Evolutionary conservation across 53 echinoderm and acorn worm species (phyloP).

Genomic region (Arbacia lixula): DNA sequence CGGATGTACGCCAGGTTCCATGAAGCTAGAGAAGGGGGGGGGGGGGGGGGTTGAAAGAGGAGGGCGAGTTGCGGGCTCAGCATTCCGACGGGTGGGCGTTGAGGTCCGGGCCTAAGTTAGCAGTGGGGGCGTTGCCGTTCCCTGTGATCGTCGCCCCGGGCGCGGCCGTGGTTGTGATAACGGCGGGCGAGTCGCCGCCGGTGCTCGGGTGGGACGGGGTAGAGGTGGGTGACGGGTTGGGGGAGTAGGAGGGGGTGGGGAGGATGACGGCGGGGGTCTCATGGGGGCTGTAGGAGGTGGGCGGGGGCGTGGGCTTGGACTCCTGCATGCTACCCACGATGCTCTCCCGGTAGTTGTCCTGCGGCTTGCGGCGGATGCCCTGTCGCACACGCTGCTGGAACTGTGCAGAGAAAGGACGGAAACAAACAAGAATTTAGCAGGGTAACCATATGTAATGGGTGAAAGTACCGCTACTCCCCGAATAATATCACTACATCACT

Average conservation of each 20-base stretch:
- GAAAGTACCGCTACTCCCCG: too few relatives aligned
- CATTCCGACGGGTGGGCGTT: slow-evolving; percentile 18
- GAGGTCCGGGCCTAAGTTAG: not conserved
- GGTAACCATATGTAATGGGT: too few relatives aligned
- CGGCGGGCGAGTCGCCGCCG: not conserved
- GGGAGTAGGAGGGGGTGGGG: not conserved
- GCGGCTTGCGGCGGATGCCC: slow-evolving; percentile 37
- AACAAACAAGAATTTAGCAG: too few relatives aligned
- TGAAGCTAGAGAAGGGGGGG: too few relatives aligned
- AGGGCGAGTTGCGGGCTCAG: not conserved
- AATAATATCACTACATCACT: too few relatives aligned
- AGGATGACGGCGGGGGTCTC: not conserved
- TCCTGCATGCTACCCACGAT: slow-evolving; percentile 52
- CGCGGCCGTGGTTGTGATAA: slow-evolving; percentile 23
- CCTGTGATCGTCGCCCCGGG: slow-evolving; percentile 3
- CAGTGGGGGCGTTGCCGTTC: slow-evolving; percentile 23
- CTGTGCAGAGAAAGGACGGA: not conserved
- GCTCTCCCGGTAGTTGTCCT: slow-evolving; percentile 47
- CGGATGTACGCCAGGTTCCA: too few relatives aligned
- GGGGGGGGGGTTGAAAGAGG: too few relatives aligned
- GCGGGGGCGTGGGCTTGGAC: slow-evolving; percentile 19
- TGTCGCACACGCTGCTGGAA: slow-evolving; percentile 41
- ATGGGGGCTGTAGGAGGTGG: not conserved
- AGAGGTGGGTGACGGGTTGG: not conserved
- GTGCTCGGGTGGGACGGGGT: not conserved